phyloP scores from a whole-genome alignment of 2,888 invertebrate species.

The Chymomyza amoena region DNA sequence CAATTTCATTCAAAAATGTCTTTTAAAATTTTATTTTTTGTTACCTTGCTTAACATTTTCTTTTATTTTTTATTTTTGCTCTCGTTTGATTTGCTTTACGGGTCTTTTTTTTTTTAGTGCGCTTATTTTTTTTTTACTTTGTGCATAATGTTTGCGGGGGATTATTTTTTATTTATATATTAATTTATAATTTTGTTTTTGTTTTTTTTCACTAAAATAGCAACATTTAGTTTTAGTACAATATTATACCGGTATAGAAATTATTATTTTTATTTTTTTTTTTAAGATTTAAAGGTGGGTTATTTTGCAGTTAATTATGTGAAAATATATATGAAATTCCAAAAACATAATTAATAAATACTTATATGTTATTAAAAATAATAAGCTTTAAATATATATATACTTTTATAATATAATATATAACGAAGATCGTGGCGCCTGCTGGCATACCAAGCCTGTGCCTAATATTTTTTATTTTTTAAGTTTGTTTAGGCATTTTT shows the following conservation, averaged over 20 bases:
- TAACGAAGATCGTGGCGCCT: conserved; percentile 63
- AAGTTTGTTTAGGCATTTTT: conserved; percentile 3
- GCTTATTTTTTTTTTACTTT: conserved; percentile 20
- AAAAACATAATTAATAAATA: conserved; percentile 21
- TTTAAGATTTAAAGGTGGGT: conserved; percentile 74
- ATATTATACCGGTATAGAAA: conserved; percentile 32
- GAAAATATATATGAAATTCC: conserved; percentile 33
- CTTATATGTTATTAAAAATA: background rate
- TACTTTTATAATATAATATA: conserved; percentile 22
- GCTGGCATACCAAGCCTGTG: conserved; percentile 14
- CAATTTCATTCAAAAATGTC: conserved; percentile 54
- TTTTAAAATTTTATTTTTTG: conserved; percentile 46
- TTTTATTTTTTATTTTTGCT: background rate
- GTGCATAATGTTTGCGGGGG: conserved; percentile 20
- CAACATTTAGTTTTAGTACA: conserved; percentile 17
- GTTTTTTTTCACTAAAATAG: conserved; percentile 20
- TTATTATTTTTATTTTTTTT: conserved; percentile 36
- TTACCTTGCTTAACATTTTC: conserved; percentile 34
- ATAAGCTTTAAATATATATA: conserved; percentile 18
- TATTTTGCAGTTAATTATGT: conserved; percentile 73
- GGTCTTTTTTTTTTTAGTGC: conserved; percentile 19
- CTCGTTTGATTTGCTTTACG: conserved; percentile 1
- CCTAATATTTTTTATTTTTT: background rate
- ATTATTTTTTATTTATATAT: background rate
- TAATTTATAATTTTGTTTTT: background rate